These are phyloP conservation scores for Kryptolebias ocellatus DNA, from an alignment of 2,797 vertebrate genomes.

Conservation along the genomic window DNA sequence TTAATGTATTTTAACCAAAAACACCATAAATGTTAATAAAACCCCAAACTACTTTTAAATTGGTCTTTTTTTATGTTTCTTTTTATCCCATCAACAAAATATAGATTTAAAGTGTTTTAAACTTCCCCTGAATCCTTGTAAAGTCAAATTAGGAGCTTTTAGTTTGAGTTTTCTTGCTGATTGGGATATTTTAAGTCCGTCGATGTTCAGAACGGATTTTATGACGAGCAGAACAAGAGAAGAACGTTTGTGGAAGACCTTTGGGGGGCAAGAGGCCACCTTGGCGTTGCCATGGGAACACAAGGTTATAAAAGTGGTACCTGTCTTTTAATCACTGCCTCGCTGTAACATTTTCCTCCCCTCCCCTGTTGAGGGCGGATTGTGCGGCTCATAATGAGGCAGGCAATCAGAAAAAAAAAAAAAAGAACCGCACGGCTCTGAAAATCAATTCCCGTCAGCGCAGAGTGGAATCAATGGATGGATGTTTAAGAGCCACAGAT, in stretches of 20 bases:
- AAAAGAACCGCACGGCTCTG: constrained; percentile 43
- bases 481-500: constrained; percentile 36
- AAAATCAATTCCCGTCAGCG: constrained; percentile 50
- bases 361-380: constrained; percentile 36
- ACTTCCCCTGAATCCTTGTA: not conserved
- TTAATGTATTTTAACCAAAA: constrained; percentile 22
- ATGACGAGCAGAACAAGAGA: constrained; percentile 19
- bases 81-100: not conserved
- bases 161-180: not conserved
- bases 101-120: constrained; percentile 4
- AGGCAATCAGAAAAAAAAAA: constrained; percentile 41
- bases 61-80: not conserved
- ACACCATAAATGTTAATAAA: constrained; percentile 8
- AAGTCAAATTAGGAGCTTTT: not conserved
- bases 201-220: constrained; percentile 8
- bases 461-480: constrained; percentile 50
- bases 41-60: not conserved
- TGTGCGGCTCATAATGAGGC: constrained; percentile 48
- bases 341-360: not conserved
- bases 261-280: constrained; percentile 40
- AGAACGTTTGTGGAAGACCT: constrained; percentile 24
- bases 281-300: constrained; percentile 62
- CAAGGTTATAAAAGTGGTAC: constrained; percentile 48
- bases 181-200: not conserved
- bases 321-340: constrained; percentile 53